A percentile compares a stretch with the other conserved stretches of the same genome.
phyloP scores from a whole-genome alignment of 2,888 invertebrate genomes.

The Magallana nippona region DNA sequence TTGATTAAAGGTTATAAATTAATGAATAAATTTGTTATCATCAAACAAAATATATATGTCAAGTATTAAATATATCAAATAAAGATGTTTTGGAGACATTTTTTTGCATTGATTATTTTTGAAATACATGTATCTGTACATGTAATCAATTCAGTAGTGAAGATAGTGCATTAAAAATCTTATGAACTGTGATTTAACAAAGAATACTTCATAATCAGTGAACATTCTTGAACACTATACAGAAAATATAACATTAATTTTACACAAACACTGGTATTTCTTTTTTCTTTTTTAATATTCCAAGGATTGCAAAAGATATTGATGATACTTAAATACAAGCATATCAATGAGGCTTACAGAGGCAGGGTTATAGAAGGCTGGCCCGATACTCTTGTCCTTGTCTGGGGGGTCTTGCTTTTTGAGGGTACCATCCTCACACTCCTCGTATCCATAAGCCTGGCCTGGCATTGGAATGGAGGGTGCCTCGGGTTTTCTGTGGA shows the following conservation, averaged over 20 bases:
- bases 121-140: neutral
- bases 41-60: no score
- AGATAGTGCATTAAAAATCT: no score
- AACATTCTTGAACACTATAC: no score
- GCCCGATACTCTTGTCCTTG: constrained; percentile 77
- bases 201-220: no score
- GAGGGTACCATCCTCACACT: constrained; percentile 78
- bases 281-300: no score
- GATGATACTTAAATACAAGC: neutral
- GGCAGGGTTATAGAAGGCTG: constrained; percentile 77
- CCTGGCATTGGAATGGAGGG: constrained; percentile 79
- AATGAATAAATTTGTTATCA: no score
- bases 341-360: constrained; percentile 60
- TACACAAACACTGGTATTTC: no score
- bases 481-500: constrained; percentile 77
- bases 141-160: neutral
- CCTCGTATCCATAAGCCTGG: constrained; percentile 79
- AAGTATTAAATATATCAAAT: no score
- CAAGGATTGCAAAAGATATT: no score
- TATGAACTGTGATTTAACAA: no score
- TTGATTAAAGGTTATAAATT: constrained; percentile 22
- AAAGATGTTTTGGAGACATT: no score
- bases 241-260: no score
- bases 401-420: constrained; percentile 78
- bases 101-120: neutral